Evolutionary conservation across 2,797 vertebrate species (phyloP).

Genomic region (Coluber constrictor): DNA sequence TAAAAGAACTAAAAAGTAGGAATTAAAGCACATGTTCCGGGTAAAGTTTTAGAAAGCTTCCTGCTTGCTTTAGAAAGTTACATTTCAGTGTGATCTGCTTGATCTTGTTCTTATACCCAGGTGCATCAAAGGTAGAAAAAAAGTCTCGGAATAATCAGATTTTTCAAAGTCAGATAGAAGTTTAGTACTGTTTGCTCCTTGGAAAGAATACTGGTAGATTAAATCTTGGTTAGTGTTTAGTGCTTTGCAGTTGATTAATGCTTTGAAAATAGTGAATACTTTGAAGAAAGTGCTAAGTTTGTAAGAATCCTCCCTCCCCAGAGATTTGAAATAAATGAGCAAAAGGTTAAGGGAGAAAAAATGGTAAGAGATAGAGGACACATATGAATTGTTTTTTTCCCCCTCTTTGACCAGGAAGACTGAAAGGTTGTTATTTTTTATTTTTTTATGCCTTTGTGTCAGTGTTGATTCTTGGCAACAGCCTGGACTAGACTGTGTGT

Average conservation of each 20-base stretch:
- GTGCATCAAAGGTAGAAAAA: background rate
- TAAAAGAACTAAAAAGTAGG: rapidly evolving
- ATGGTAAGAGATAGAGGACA: background rate
- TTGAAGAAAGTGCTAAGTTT: background rate
- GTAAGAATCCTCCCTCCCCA: background rate
- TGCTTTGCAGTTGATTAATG: background rate
- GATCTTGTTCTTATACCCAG: rapidly evolving
- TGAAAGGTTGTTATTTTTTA: background rate
- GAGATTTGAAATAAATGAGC: background rate
- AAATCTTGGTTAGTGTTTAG: background rate
- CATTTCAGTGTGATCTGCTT: rapidly evolving
- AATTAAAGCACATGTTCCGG: background rate
- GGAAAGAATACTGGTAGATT: background rate
- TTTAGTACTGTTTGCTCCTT: background rate
- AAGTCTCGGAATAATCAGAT: background rate
- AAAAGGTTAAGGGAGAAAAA: background rate
- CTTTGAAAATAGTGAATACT: background rate
- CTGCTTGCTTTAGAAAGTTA: background rate
- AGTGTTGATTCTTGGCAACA: background rate
- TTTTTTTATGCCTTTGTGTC: background rate
- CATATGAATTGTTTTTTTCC: background rate
- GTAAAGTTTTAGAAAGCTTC: background rate
- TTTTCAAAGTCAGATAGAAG: background rate
- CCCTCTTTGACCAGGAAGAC: background rate
- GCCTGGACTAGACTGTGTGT: background rate